Evolutionary conservation across 30 jellyfish, hydroid and myxozoan genomes (phyloP), one percentile per base, ranked within the genome.

Genomic region (Chironex yamaguchii): DNA sequence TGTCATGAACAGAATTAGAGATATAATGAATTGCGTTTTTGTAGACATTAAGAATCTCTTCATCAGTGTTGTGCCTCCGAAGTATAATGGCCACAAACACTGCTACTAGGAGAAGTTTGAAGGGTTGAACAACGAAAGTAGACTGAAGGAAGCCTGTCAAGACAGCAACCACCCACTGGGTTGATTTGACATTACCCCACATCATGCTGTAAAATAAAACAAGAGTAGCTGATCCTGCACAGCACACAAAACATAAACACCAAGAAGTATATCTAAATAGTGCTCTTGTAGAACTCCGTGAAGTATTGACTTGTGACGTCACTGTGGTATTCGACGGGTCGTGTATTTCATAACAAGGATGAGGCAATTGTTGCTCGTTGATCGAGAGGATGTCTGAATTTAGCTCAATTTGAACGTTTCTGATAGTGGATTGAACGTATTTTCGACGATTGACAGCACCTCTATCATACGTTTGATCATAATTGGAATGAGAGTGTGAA

Each of bases 141-240:
- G 93, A 73, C 52, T 91, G 97, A 49, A 91, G 9, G 68, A 91
- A 84, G 72, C 94, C 83, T n/a, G 90, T 73, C 78, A 82, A 68
- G 62, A 91, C 72, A 0, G 93, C 75, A 12, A 74, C 77, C 21
- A 91, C 93, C 51, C 94, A 91, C 85, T 82, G 91, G 29, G 67
- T 80, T 11, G 97, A 91, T 36, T 76, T 91, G 48, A 29, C 79
- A 14, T 70, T 50, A 6, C 97, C 97, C 97, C 97, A 91, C 50
- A 62, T 91, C 95, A 91, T 84, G 73, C 96, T 83, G 88, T 91
- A 91, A 72, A 91, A 82, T 4, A 91, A 36, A 33, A 82, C 82
- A 67, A 91, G 58, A 29, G 84, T 78, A 21, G 92, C 21, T 6
- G 96, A 83, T 1, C 92, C 49, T 11, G 54, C 34, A 0, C 71